Conservation (phyloP, 2,797 vertebrate species). For the Falco peregrinus region DNA sequence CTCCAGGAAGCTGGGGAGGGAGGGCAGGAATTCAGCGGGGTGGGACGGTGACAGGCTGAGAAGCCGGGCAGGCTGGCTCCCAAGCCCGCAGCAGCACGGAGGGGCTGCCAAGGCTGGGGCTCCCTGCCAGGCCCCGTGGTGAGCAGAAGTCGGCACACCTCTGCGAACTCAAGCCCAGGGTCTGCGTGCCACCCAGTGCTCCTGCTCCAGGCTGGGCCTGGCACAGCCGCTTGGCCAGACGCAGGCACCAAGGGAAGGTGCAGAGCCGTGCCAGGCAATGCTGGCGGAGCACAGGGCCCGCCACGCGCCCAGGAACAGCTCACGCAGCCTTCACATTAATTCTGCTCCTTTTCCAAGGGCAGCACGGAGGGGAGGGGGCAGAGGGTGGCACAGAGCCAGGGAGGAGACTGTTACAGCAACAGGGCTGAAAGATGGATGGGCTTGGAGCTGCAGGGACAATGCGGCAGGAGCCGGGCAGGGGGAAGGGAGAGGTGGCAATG, state of each 20-base stretch:
- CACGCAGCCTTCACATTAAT: neutral
- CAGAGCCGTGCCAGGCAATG: neutral
- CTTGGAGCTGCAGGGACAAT: slow-evolving; percentile 31
- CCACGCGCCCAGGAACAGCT: neutral
- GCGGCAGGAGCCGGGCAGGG: slow-evolving; percentile 36
- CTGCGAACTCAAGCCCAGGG: neutral
- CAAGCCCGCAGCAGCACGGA: neutral
- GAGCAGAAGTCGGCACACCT: neutral
- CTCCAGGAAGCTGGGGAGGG: slow-evolving; percentile 87
- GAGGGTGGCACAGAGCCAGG: slow-evolving; percentile 35
- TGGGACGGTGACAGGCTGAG: neutral
- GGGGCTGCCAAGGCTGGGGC: neutral
- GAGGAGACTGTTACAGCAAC: slow-evolving; percentile 1
- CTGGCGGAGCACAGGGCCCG: neutral
- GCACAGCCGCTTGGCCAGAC: neutral
- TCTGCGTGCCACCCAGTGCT: neutral
- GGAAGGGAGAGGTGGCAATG: slow-evolving; percentile 52
- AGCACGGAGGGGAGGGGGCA: slow-evolving; percentile 8
- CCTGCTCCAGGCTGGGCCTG: neutral
- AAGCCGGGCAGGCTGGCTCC: neutral
- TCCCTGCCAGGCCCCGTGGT: neutral
- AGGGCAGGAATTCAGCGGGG: neutral
- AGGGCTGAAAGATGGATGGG: slow-evolving; percentile 51
- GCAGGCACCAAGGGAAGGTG: accelerated
- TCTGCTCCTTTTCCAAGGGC: slow-evolving; percentile 11